Conservation (phyloP, 2,888 invertebrate species). For the Polydrusus tereticollis region DNA sequence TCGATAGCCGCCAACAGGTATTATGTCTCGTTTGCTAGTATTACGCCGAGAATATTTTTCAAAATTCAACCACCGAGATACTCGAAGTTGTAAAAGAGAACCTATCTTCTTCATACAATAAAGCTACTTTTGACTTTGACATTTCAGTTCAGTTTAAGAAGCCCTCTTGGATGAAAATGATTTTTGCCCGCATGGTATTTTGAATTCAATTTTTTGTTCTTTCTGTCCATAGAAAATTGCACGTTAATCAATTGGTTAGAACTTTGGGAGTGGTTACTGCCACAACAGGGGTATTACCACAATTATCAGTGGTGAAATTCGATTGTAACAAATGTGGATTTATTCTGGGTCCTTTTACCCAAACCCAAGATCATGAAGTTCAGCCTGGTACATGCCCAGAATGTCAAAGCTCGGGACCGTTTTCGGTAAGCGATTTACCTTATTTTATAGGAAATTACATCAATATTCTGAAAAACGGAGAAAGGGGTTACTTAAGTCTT, state of each 20-base stretch:
- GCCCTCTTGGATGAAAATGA: too few relatives aligned
- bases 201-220: not conserved
- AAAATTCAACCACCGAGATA: too few relatives aligned
- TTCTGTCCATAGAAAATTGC: constrained; percentile 79
- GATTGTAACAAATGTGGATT: constrained; percentile 97
- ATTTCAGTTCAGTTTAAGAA: too few relatives aligned
- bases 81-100: too few relatives aligned
- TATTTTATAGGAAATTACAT: not conserved
- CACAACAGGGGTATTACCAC: constrained; percentile 95
- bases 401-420: constrained; percentile 96
- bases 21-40: too few relatives aligned
- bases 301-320: constrained; percentile 95
- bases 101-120: too few relatives aligned
- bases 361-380: constrained; percentile 92
- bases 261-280: constrained; percentile 96
- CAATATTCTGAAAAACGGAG: not conserved
- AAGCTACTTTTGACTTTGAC: too few relatives aligned
- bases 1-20: too few relatives aligned
- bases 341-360: constrained; percentile 95
- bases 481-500: not conserved
- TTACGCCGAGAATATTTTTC: too few relatives aligned
- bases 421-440: constrained; percentile 75
- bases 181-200: too few relatives aligned
- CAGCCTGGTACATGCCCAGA: constrained; percentile 98
- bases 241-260: constrained; percentile 94